Evolutionary conservation across 2,797 vertebrate species (phyloP), one percentile per base, ranked within the genome.

Genomic region (Knipowitschia caucasica): DNA sequence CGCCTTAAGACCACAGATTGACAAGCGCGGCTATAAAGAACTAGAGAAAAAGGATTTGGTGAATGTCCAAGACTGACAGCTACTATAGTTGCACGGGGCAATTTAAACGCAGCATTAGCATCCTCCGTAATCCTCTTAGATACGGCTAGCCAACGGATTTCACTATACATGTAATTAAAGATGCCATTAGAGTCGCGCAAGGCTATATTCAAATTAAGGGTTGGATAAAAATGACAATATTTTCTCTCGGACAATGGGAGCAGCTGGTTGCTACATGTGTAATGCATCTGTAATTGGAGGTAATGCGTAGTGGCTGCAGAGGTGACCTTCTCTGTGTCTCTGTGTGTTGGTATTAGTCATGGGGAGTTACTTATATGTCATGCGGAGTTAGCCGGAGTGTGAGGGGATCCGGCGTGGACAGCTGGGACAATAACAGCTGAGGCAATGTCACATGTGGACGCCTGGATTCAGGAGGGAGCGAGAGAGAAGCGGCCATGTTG

Each of bases 51-150:
- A 57, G 26, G 15, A 40, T 38, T 24, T 10, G 45, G 1, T 50
- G 1, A 54, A 27, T 50, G 20, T 56, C 30, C 40, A 21, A 49
- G 56, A 67, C 15, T 44, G 62, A 68, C 56, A 55, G 53, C 36
- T 9, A n/a, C n/a, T n/a, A 24, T 42, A 15, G 36, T 20, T 20
- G 44, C 47, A 47, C 30, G 14, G 65, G 52, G 69, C n/a, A 46
- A 56, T 69, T 71, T 55, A 67, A 63, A 9, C 7, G 30, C 46
- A 53, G 54, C 24, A 26, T 60, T 49, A 65, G 50, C 53, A 29
- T 69, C 45, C n/a, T 20, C 54, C n/a, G 15, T 67, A 75, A 75
- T 75, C 77, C 69, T 68, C 61, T 72, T 71, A 63, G 64, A 67
- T 62, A 64, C 62, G 46, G 52, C 8, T 1, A 34, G 36, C 50